These are phyloP conservation scores for Drosophila merina DNA, from an alignment of 2,888 invertebrate species.

Conservation along the genomic window DNA sequence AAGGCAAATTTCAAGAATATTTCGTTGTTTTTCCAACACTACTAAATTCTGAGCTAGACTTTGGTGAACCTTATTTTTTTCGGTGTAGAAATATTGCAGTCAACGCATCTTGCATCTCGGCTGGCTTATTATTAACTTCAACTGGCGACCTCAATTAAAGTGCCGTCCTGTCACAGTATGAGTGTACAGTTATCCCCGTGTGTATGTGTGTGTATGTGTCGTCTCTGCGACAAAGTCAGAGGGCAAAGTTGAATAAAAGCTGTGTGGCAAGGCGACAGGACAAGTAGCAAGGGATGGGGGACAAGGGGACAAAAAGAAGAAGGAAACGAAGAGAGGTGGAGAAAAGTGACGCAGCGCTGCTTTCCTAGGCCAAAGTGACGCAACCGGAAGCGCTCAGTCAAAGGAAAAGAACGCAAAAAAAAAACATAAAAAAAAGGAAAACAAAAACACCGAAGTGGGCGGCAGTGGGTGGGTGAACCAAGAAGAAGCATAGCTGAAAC, in stretches of 20 bases:
- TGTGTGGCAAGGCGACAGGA: slow-evolving; percentile 51
- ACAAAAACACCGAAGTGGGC: slow-evolving; percentile 2
- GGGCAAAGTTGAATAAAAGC: slow-evolving; percentile 81
- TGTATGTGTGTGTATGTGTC: background rate
- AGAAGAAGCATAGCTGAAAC: background rate
- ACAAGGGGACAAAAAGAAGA: slow-evolving; percentile 2
- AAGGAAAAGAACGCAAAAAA: slow-evolving; percentile 2
- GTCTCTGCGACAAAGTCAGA: slow-evolving; percentile 69
- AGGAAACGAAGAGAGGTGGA: slow-evolving; percentile 4
- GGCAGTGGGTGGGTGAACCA: background rate
- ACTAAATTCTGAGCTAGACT: no score
- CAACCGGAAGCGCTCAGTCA: slow-evolving; percentile 64
- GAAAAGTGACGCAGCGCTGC: slow-evolving; percentile 71
- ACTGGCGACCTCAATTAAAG: slow-evolving; percentile 83
- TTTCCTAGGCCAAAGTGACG: slow-evolving; percentile 62
- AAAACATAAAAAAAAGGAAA: background rate
- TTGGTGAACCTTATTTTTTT: no score
- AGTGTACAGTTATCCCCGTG: slow-evolving; percentile 3
- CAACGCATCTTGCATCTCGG: slow-evolving; percentile 21
- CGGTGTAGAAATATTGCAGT: slow-evolving; percentile 13
- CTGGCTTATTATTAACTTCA: slow-evolving; percentile 66
- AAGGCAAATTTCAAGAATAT: no score
- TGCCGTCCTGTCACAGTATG: slow-evolving; percentile 44
- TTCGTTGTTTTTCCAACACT: no score
- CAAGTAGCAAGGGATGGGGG: slow-evolving; percentile 6